Conservation (phyloP, 2,797 vertebrate genomes). For the Gallinago stenura region DNA sequence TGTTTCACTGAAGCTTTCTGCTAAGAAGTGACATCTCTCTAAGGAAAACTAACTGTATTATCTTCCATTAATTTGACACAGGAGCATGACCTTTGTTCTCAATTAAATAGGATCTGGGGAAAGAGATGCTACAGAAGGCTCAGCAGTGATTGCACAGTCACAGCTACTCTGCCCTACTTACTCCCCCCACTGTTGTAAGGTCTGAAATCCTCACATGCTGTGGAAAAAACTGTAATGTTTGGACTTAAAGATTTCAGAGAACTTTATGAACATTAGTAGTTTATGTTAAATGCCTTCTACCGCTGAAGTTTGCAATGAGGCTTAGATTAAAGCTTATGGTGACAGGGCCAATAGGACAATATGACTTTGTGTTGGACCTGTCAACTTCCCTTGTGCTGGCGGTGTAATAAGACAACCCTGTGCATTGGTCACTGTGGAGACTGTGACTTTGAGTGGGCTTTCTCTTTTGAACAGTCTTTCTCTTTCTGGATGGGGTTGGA, state of each 20-base stretch:
- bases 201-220: neutral
- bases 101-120: neutral
- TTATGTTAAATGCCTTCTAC: neutral
- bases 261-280: neutral
- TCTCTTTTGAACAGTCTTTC: neutral
- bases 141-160: neutral
- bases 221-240: neutral
- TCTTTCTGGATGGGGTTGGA: neutral
- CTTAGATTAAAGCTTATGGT: neutral
- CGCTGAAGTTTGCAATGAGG: neutral
- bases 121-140: neutral
- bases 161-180: neutral
- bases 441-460: neutral
- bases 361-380: neutral
- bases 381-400: neutral
- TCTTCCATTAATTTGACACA: neutral
- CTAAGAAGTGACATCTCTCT: neutral
- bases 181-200: neutral
- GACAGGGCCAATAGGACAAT: neutral
- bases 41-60: neutral
- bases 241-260: neutral
- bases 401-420: neutral
- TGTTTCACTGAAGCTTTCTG: neutral
- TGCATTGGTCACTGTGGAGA: neutral
- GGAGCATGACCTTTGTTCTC: constrained; percentile 10